Evolutionary conservation across 2,113 vertebrate genomes (phyloP), one percentile per base, ranked within the genome.

Genomic region (Phyllostomus discolor): DNA sequence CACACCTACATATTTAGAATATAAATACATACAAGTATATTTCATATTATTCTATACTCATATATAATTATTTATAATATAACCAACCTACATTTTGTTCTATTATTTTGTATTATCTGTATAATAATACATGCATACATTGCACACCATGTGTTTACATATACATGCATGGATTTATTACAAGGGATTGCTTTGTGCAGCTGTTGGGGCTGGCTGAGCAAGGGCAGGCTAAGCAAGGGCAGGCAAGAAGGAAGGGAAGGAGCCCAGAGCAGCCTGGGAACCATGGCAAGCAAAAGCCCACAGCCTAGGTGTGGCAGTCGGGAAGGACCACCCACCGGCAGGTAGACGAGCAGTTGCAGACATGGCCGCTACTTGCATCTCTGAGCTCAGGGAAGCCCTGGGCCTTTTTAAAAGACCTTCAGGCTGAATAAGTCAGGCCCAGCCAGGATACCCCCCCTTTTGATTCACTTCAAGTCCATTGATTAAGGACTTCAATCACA

Each of bases 111-210:
- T 54, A 10, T 69, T 43, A 54, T 41, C 69, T 69, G 31, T 54
- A n/a, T n/a, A 19, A 19, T 19, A 28, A 43, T 17, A 69, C 19
- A 22, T 19, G 41, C 35, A 5, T 9, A 11, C 38, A 24, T 69
- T 26, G 6, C 20, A n/a, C 9, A 33, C 41, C 35, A 14, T 12
- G 1, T 2, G 5, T 0, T 4, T 28, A 57, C 4, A 12, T 10
- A 48, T 4, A 10, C 48, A 26, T 6, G 14, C 1, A 4, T 46
- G 17, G 17, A 19, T 72, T 66, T 73, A 52, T 33, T 28, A 31
- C 26, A 17, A 57, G 50, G 52, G 33, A 24, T 12, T 33, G 22
- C 31, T 10, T 6, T 10, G 4, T 31, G 48, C 1, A 10, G 3
- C 9, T 2, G 15, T 2, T 20, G 67, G 41, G 50, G n/a, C 50